phyloP scores from a whole-genome alignment of 2,113 vertebrate genomes.

The Engraulis encrasicolus region DNA sequence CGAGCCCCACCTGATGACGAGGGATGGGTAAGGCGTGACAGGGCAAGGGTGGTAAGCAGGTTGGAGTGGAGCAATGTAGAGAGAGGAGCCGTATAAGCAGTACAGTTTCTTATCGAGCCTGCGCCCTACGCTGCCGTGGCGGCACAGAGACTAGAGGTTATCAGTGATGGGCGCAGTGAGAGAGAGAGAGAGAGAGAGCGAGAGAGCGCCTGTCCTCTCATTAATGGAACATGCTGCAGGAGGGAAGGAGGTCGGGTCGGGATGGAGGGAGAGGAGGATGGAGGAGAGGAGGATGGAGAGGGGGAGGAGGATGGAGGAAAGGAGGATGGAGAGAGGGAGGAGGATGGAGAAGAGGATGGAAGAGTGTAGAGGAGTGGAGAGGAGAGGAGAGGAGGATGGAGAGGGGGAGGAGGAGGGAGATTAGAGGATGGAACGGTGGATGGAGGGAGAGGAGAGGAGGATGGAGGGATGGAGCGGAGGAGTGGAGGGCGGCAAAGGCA shows the following conservation, averaged over 20 bases:
- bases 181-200: too few species aligned
- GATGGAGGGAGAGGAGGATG: neutral
- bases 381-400: neutral
- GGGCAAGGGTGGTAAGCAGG: too few species aligned
- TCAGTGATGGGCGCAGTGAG: conserved; percentile 28
- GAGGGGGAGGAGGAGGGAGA: too few species aligned
- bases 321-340: neutral
- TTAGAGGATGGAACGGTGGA: neutral
- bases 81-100: neutral
- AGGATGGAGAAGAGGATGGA: neutral
- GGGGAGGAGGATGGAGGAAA: neutral
- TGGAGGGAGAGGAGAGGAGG: neutral
- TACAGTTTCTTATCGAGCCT: conserved; percentile 14
- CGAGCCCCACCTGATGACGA: neutral
- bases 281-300: neutral
- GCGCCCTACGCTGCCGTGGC: conserved; percentile 10
- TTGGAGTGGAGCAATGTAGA: neutral
- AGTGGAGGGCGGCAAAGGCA: conserved; percentile 30
- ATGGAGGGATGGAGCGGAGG: too few species aligned
- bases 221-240: conserved; percentile 43
- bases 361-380: too few species aligned
- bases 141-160: conserved; percentile 27
- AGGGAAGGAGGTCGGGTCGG: neutral
- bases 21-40: neutral
- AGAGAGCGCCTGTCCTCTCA: conserved; percentile 35